These are phyloP conservation scores for Atrina japonica DNA, from an alignment of 2,888 invertebrate genomes.

Conservation along the genomic window DNA sequence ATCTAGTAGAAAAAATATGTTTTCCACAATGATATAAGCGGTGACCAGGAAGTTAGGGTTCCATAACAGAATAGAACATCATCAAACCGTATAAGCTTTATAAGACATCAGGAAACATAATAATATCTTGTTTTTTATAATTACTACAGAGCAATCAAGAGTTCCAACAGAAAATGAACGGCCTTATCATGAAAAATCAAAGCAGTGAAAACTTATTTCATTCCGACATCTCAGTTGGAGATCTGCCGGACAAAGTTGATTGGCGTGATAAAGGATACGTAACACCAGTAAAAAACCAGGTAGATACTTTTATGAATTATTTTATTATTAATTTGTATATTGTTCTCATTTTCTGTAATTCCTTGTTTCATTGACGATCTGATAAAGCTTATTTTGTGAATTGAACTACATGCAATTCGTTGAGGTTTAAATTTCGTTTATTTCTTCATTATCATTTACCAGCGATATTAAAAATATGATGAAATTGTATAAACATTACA, in stretches of 20 bases:
- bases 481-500: no score
- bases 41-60: no score
- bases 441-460: neutral
- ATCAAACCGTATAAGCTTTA: neutral
- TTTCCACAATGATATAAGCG: no score
- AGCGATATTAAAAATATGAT: no score
- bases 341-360: no score
- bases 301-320: slow-evolving; percentile 12
- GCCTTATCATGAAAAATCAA: slow-evolving; percentile 48
- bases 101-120: no score
- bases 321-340: neutral
- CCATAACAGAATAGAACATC: neutral
- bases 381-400: neutral
- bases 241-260: slow-evolving; percentile 69
- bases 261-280: slow-evolving; percentile 78
- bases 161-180: slow-evolving; percentile 59
- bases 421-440: neutral
- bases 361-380: no score
- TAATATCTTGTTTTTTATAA: neutral
- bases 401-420: neutral
- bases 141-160: slow-evolving; percentile 56
- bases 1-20: no score
- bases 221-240: slow-evolving; percentile 39
- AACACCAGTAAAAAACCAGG: slow-evolving; percentile 77
- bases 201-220: slow-evolving; percentile 31